Percentiles rank a stretch among this genome's conserved stretches.
Conservation (phyloP, 2,113 vertebrate species). For the Saccopteryx leptura region DNA sequence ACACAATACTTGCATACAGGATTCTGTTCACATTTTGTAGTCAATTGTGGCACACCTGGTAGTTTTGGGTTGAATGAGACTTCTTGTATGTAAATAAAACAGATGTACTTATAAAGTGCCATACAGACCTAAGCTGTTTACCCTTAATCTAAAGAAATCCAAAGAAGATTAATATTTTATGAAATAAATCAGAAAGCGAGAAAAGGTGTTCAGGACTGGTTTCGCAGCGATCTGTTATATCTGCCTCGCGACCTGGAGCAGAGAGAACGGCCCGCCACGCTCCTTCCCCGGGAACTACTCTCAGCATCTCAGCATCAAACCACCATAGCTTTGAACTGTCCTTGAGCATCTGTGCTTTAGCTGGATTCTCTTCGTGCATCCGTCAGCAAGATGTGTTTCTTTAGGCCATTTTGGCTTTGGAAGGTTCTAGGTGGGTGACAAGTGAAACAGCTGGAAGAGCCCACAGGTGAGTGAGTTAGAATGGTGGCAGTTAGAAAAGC, state of each 20-base stretch:
- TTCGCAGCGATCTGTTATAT: not conserved
- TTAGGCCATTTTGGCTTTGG: not conserved
- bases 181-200: not conserved
- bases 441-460: not conserved
- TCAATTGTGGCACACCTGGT: not conserved
- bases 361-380: not conserved
- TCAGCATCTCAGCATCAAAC: not conserved
- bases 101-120: not conserved
- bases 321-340: not conserved
- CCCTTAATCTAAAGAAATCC: not conserved
- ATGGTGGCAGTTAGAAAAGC: not conserved
- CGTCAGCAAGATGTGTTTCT: not conserved
- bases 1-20: not conserved
- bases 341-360: not conserved
- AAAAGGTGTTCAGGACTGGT: not conserved
- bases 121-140: not conserved
- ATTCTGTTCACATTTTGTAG: constrained; percentile 10
- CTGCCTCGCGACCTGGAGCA: not conserved
- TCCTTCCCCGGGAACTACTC: not conserved
- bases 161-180: not conserved
- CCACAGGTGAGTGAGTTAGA: not conserved
- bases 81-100: constrained; percentile 43
- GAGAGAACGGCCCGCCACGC: fast-evolving
- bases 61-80: not conserved
- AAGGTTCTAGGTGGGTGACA: not conserved